Evolutionary conservation across 2,888 invertebrate genomes (phyloP), one percentile per base, ranked within the genome.

Genomic region (Drosophila kanekoi): DNA sequence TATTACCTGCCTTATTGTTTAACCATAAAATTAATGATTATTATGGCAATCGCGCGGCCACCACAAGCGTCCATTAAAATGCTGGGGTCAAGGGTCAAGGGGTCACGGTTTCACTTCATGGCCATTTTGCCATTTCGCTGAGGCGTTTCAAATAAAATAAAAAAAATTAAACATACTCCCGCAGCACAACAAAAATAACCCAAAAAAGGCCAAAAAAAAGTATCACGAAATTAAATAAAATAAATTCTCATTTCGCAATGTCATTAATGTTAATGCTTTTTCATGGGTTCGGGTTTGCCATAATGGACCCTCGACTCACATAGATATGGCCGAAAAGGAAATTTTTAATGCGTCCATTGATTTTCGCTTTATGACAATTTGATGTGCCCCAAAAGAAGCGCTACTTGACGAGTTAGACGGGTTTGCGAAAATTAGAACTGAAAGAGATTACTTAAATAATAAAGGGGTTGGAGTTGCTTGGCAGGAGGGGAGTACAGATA

Each of bases 1-100:
- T 87, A 88, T 88, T 84, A 82, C 84, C 86, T 87, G 85, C 89
- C 81, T 87, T 87, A 87, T 87, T 87, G 89, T 87, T 89, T 87
- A 82, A 77, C 79, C 81, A 89, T 87, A 73, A 89, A 87, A 87
- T 85, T 87, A 87, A 87, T 89, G 87, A 83, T 89, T 88, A 87
- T 87, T 88, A 88, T 77, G 83, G 88, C 88, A 87, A 88, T 86
- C 74, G 77, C 63, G 48, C 32, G 62, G 49, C 77, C 54, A 74
- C 81, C 83, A 77, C 83, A 87, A 87, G 73, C 71, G 76, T 60
- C 79, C 87, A 84, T 84, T 79, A 84, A 86, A 77, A 49, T 45
- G 48, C 45, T 14, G 57, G 48, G 56, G 48, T 57, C 56, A 38
- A 38, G 48, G 56, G 48, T 57, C 56, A 38, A 38, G 37, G 51